Evolutionary conservation across 2,888 invertebrate species (phyloP).

Genomic region (Ornithoptera priamus): DNA sequence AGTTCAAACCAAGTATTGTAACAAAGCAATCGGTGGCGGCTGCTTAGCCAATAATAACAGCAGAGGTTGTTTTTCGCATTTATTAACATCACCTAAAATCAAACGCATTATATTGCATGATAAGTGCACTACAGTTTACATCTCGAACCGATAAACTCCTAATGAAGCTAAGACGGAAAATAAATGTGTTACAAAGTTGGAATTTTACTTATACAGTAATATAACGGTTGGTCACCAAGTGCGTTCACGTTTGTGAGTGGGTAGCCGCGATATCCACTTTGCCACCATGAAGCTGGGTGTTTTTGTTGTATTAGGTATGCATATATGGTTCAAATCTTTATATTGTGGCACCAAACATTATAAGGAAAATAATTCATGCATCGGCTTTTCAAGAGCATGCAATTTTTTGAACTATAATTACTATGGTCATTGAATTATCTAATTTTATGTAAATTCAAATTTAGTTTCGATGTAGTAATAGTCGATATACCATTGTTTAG

Average conservation of each 20-base stretch:
- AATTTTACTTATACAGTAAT: conserved; percentile 16
- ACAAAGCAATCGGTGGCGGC: conserved; percentile 45
- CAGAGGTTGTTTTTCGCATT: conserved; percentile 54
- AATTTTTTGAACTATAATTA: no score
- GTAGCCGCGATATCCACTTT: conserved; percentile 26
- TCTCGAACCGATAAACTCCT: conserved; percentile 38
- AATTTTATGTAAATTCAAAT: no score
- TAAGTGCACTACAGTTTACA: conserved; percentile 58
- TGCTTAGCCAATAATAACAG: conserved; percentile 37
- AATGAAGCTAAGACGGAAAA: conserved; percentile 27
- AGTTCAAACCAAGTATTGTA: conserved; percentile 53
- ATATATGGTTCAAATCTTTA: neutral
- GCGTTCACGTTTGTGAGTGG: conserved; percentile 27
- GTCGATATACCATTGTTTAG: no score
- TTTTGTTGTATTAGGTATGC: conserved; percentile 32
- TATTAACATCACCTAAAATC: conserved; percentile 46
- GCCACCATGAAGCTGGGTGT: conserved; percentile 32
- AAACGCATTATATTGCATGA: conserved; percentile 53
- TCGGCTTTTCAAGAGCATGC: no score
- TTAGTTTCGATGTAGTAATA: no score
- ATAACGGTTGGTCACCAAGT: conserved; percentile 31
- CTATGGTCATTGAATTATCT: no score
- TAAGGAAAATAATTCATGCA: no score
- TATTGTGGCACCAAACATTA: neutral
- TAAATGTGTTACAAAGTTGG: conserved; percentile 13